A percentile compares a stretch with the other conserved stretches of the same genome.
These are phyloP conservation scores for Callorhinus ursinus DNA, from an alignment of 2,113 vertebrate genomes.

Conservation along the genomic window DNA sequence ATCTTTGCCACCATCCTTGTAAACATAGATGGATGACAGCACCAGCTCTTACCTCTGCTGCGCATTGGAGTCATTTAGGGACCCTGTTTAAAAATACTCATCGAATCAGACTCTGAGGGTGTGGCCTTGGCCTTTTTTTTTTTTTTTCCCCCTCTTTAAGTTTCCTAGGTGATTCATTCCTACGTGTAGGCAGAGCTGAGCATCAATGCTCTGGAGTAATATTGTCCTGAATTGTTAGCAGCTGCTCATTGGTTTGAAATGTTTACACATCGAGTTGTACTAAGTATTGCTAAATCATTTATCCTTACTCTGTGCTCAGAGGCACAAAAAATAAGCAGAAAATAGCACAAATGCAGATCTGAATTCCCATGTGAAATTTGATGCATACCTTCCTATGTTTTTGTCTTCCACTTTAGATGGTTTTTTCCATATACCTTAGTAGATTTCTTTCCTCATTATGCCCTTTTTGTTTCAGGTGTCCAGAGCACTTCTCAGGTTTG, in stretches of 20 bases:
- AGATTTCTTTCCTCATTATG: neutral
- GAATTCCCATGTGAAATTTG: neutral
- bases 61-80: no score
- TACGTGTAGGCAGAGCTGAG: neutral
- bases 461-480: neutral
- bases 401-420: neutral
- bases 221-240: neutral
- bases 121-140: neutral
- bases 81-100: neutral
- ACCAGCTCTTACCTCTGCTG: neutral
- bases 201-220: neutral
- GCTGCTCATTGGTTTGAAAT: neutral
- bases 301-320: neutral
- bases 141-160: neutral
- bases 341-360: neutral
- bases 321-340: neutral
- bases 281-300: neutral
- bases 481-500: neutral
- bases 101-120: neutral
- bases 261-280: neutral
- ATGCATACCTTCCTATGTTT: accelerated
- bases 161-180: neutral
- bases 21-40: accelerated
- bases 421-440: neutral
- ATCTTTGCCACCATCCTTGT: neutral